phyloP scores from a whole-genome alignment of 2,797 vertebrate species.

The Fistularia commersonii region DNA sequence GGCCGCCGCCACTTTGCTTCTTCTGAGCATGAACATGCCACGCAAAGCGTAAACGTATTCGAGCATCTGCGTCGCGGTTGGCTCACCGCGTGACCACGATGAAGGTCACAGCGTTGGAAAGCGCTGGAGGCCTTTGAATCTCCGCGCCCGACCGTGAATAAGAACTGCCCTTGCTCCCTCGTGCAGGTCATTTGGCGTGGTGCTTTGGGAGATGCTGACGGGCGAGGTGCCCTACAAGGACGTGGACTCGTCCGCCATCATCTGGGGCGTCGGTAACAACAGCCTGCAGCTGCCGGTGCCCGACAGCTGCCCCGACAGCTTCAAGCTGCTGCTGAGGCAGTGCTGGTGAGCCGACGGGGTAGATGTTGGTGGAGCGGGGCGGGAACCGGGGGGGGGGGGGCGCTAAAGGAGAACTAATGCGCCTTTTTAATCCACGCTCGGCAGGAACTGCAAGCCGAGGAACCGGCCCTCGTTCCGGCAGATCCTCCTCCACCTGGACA shows the following conservation, averaged over 20 bases:
- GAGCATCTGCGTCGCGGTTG: too few species aligned
- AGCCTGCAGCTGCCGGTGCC: slow-evolving; percentile 94
- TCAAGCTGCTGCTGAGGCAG: slow-evolving; percentile 93
- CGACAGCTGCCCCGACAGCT: slow-evolving; percentile 92
- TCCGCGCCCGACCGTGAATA: background rate
- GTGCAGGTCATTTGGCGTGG: slow-evolving; percentile 93
- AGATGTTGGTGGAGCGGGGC: background rate
- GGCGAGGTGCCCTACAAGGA: slow-evolving; percentile 98
- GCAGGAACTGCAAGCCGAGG: slow-evolving; percentile 93
- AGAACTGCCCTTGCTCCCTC: background rate
- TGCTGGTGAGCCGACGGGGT: slow-evolving; percentile 83
- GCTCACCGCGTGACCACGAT: too few species aligned
- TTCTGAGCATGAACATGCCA: too few species aligned
- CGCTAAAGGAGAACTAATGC: background rate
- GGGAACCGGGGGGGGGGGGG: background rate
- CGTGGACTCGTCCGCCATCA: slow-evolving; percentile 95
- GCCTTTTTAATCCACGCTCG: slow-evolving; percentile 4
- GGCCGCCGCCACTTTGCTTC: too few species aligned
- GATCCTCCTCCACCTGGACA: slow-evolving; percentile 93
- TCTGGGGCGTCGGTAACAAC: slow-evolving; percentile 98
- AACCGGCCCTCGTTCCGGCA: slow-evolving; percentile 94
- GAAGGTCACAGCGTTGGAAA: too few species aligned
- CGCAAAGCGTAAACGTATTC: too few species aligned
- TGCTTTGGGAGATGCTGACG: slow-evolving; percentile 95
- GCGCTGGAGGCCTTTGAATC: too few species aligned